phyloP scores from a whole-genome alignment of 2,888 invertebrate species.

The Acronicta aceris region DNA sequence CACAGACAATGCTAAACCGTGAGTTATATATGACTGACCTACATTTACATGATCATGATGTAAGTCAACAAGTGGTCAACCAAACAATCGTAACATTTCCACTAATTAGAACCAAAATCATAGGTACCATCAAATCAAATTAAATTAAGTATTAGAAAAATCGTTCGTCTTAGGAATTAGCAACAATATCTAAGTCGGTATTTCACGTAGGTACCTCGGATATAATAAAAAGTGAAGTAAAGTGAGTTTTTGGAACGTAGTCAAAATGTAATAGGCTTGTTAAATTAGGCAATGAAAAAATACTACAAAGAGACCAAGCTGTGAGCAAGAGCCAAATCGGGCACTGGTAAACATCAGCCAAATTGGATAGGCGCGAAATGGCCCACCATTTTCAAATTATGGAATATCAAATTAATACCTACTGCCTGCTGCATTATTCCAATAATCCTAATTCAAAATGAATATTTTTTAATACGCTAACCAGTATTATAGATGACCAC shows the following conservation, averaged over 20 bases:
- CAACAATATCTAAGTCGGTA: slow-evolving; percentile 9
- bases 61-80: slow-evolving; percentile 44
- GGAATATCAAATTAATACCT: slow-evolving; percentile 26
- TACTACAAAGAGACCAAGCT: slow-evolving; percentile 36
- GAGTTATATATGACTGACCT: slow-evolving; percentile 32
- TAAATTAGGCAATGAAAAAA: slow-evolving; percentile 40
- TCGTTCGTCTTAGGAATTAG: background rate
- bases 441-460: slow-evolving; percentile 12
- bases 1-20: slow-evolving; percentile 21
- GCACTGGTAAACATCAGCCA: slow-evolving; percentile 43
- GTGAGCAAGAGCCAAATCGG: slow-evolving; percentile 51
- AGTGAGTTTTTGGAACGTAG: slow-evolving; percentile 31
- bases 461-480: background rate
- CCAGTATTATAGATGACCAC: background rate
- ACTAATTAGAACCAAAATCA: slow-evolving; percentile 7
- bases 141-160: no score
- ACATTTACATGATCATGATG: slow-evolving; percentile 36
- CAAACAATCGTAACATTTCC: slow-evolving; percentile 4
- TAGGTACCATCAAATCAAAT: no score
- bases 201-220: slow-evolving; percentile 9
- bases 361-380: slow-evolving; percentile 45
- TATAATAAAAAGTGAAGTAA: slow-evolving; percentile 18
- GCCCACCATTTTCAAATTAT: slow-evolving; percentile 38
- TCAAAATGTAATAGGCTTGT: slow-evolving; percentile 33
- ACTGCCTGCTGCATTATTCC: slow-evolving; percentile 3